Conservation (phyloP, 2,888 invertebrate genomes). For the Drosophila fulvimacula region DNA sequence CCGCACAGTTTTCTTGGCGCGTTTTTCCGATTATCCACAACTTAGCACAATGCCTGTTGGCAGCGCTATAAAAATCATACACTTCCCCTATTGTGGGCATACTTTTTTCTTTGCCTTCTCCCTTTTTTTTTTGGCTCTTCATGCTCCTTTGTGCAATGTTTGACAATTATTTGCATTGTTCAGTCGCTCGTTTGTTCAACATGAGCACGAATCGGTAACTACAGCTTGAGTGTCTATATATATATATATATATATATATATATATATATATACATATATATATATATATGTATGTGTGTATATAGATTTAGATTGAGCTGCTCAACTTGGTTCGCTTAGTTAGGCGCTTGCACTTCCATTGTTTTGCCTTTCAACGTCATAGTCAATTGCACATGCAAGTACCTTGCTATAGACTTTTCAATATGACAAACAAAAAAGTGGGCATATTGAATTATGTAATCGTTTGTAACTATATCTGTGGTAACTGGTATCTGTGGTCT, state of each 20-base stretch:
- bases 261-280: too few relatives aligned
- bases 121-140: conserved; percentile 7
- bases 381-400: conserved; percentile 4
- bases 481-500: neutral
- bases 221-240: conserved; percentile 68
- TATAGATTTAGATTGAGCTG: conserved; percentile 28
- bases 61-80: conserved; percentile 73
- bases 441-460: neutral
- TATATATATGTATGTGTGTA: neutral
- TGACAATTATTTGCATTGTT: conserved; percentile 81
- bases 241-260: too few relatives aligned
- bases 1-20: conserved; percentile 20
- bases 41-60: conserved; percentile 66
- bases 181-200: conserved; percentile 73
- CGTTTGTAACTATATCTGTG: too few relatives aligned
- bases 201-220: conserved; percentile 77
- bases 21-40: conserved; percentile 37
- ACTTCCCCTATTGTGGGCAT: conserved; percentile 42
- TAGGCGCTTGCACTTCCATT: conserved; percentile 39
- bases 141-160: conserved; percentile 62
- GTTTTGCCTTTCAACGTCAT: conserved; percentile 20
- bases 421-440: neutral
- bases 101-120: neutral
- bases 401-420: neutral
- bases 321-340: conserved; percentile 45